Percentiles rank a stretch among this genome's conserved stretches.
Evolutionary conservation across 2,797 vertebrate species (phyloP).

Genomic region (Cercopithecus hamlyni): DNA sequence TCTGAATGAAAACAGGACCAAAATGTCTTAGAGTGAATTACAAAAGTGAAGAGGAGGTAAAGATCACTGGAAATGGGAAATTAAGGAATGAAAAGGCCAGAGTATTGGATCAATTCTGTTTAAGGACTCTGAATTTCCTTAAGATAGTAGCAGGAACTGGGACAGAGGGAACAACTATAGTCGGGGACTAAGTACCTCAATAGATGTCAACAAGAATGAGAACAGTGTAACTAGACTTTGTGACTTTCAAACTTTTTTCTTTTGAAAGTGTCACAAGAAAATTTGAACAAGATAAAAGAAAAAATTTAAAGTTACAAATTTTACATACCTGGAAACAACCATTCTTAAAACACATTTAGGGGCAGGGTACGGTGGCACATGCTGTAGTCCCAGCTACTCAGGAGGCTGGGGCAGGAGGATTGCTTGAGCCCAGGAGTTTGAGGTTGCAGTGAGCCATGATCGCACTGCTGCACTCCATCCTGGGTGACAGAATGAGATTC

Average conservation of each 20-base stretch:
- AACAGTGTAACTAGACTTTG: not conserved
- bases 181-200: not conserved
- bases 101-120: not conserved
- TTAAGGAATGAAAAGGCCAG: not conserved
- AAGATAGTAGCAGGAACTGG: not conserved
- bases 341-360: not conserved
- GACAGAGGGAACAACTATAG: not conserved
- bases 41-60: not conserved
- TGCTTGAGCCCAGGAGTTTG: too few relatives aligned
- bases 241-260: not conserved
- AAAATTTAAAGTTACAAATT: not conserved
- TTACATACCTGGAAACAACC: not conserved
- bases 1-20: not conserved
- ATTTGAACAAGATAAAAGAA: not conserved
- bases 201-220: not conserved
- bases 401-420: too few relatives aligned
- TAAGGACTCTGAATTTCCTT: not conserved
- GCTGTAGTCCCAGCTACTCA: too few relatives aligned
- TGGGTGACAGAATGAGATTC: too few relatives aligned
- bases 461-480: too few relatives aligned
- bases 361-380: too few relatives aligned
- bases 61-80: not conserved
- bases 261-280: conserved; percentile 10
- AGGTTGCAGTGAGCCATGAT: too few relatives aligned
- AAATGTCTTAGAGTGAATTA: conserved; percentile 2